Percentiles rank a stretch among this genome's conserved stretches.
These are phyloP conservation scores for Copidosoma floridanum DNA, from an alignment of 1,140 invertebrate species.

Conservation along the genomic window DNA sequence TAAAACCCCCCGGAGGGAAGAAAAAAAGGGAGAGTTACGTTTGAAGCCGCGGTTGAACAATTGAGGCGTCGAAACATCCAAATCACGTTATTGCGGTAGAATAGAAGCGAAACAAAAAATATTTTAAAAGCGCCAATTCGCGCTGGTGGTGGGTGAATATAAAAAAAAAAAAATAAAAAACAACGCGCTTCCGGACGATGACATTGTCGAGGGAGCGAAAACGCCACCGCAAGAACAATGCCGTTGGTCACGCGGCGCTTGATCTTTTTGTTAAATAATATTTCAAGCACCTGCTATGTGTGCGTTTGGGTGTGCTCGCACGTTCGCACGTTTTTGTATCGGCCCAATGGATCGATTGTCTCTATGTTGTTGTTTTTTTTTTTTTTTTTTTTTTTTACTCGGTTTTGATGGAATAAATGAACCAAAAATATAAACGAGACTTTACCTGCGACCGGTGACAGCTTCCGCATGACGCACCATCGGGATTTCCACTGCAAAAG, in stretches of 20 bases:
- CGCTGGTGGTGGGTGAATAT: neutral
- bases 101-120: neutral
- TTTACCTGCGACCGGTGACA: conserved; percentile 80
- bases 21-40: too few relatives aligned
- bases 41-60: too few relatives aligned
- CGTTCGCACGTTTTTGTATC: too few relatives aligned
- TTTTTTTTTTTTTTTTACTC: too few relatives aligned
- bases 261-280: conserved; percentile 3
- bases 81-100: conserved; percentile 11
- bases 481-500: conserved; percentile 76
- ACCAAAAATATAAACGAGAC: too few relatives aligned
- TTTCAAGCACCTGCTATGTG: conserved; percentile 17
- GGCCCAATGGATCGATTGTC: too few relatives aligned
- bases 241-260: conserved; percentile 3
- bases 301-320: too few relatives aligned
- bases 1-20: too few relatives aligned
- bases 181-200: neutral
- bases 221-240: neutral
- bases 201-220: too few relatives aligned
- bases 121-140: too few relatives aligned
- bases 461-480: conserved; percentile 79
- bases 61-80: neutral
- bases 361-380: too few relatives aligned
- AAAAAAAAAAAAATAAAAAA: neutral
- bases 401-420: too few relatives aligned